Base-by-base conservation (phyloP, 2,797 vertebrate species). In the Periparus ater region DNA sequence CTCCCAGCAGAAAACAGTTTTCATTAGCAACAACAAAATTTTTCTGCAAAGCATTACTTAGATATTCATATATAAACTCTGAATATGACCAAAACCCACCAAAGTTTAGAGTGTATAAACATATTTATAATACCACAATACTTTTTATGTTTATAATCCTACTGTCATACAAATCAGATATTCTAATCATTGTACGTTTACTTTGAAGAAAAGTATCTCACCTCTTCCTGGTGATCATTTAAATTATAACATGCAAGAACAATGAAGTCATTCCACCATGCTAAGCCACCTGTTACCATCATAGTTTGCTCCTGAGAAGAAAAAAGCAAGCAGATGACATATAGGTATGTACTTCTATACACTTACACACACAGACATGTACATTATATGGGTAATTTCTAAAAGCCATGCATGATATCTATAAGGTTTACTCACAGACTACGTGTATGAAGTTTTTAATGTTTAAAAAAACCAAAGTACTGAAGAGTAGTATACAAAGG, bases 241-340 rank as follows among this genome's bases (percentile, higher is more conserved):
- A 99, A 98, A 96, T 99, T 99, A 95, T 99, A 99, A 98, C 99
- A 99, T 42, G 99, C 99, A 96, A 99, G 98, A 90, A 99, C 99
- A 91, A 99, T 98, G 96, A 99, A 99, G 96, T 99, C 99, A 50
- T 99, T 99, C 99, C 99, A 99, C 99, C 99, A 99, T 8, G 99
- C 98, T 91, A 99, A 98, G 85, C 99, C 99, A 76, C 99, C 99
- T 5, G 99, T 99, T 94, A 99, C 99, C 4, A 98, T 98, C 99
- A 99, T 99, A 97, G 99, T 99, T 98, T 99, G 99, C 97, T 99
- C 99, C 99, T 99, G 94, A 79, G 97, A 97, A 95, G 11, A 93
- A 77, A 86, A 89, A 75, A 60, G 7, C 36, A 74, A 65, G 21
- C 9, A 93, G 72, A 68, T 54, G 1, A 82, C 27, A 73, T 7